Conservation (phyloP, 1,140 invertebrate species). For the Psilanteris sp. region DNA sequence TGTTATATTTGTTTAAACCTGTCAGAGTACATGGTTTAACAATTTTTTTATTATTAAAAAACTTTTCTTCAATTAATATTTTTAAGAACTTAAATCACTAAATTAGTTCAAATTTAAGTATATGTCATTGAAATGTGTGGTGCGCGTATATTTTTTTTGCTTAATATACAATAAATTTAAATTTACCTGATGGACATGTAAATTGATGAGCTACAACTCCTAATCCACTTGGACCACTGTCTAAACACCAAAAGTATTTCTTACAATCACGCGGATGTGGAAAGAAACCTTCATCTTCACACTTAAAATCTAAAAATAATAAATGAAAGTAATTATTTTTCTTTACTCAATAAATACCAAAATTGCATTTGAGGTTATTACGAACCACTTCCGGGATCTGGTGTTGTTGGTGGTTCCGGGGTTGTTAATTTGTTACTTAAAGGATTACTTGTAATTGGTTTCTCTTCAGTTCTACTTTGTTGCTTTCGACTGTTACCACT, state of each 20-base stretch:
- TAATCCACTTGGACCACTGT: conserved; percentile 91
- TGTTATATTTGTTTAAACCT: too few species aligned
- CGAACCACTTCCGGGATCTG: conserved; percentile 90
- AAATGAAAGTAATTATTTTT: background rate
- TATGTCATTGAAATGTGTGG: too few species aligned
- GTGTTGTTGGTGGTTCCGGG: conserved; percentile 92
- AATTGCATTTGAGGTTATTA: conserved; percentile 14
- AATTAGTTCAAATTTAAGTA: too few species aligned
- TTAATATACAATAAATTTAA: too few species aligned
- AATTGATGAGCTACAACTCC: conserved; percentile 96
- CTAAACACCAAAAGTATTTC: conserved; percentile 97
- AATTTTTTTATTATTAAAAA: too few species aligned
- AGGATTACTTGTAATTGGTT: conserved; percentile 42
- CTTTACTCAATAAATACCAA: too few species aligned
- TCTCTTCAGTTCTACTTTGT: conserved; percentile 23
- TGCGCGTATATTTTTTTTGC: too few species aligned
- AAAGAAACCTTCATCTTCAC: conserved; percentile 95
- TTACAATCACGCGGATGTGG: conserved; percentile 95
- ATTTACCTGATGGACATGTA: conserved; percentile 91
- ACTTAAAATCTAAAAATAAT: conserved; percentile 87
- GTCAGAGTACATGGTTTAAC: too few species aligned
- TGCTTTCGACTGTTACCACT: conserved; percentile 63
- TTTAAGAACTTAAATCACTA: too few species aligned
- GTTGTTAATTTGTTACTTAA: conserved; percentile 82
- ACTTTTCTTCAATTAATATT: too few species aligned